Evolutionary conservation across 1,140 invertebrate genomes (phyloP).

Genomic region (Scaptomyza montana): DNA sequence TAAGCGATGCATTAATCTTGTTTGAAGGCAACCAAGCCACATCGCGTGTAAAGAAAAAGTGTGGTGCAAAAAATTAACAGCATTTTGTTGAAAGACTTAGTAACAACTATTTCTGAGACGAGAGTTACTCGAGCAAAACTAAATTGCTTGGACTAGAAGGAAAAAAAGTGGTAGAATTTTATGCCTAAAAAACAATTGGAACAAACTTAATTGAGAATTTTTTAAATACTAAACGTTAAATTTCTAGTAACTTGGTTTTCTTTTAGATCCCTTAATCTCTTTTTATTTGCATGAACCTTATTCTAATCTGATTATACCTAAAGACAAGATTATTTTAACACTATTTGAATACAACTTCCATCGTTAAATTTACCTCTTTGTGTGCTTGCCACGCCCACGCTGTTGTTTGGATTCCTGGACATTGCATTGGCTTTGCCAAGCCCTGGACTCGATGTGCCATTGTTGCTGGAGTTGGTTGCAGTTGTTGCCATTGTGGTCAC

Average conservation of each 20-base stretch:
- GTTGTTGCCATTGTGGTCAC: conserved; percentile 21
- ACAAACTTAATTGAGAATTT: no score
- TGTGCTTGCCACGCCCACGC: conserved; percentile 28
- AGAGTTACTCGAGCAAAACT: neutral
- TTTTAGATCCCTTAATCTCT: no score
- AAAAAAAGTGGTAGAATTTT: neutral
- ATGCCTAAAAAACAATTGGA: no score
- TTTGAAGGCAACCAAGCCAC: conserved; percentile 22
- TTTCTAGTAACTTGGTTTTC: no score
- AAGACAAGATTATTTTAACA: no score
- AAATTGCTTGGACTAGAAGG: neutral
- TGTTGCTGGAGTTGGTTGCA: conserved; percentile 17
- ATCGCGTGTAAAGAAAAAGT: conserved; percentile 44
- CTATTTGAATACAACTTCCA: no score
- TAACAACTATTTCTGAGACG: neutral
- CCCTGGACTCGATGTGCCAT: conserved; percentile 2
- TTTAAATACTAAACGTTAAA: no score
- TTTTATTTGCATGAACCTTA: no score
- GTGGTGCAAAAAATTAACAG: conserved; percentile 21
- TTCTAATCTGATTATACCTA: no score
- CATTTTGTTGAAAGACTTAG: neutral
- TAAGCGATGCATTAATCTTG: conserved; percentile 13
- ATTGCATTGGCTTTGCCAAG: conserved; percentile 9
- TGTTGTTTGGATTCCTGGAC: conserved; percentile 37
- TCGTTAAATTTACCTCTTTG: conserved; percentile 45